Conservation (phyloP, 2,888 invertebrate species). For the Noctua pronuba region DNA sequence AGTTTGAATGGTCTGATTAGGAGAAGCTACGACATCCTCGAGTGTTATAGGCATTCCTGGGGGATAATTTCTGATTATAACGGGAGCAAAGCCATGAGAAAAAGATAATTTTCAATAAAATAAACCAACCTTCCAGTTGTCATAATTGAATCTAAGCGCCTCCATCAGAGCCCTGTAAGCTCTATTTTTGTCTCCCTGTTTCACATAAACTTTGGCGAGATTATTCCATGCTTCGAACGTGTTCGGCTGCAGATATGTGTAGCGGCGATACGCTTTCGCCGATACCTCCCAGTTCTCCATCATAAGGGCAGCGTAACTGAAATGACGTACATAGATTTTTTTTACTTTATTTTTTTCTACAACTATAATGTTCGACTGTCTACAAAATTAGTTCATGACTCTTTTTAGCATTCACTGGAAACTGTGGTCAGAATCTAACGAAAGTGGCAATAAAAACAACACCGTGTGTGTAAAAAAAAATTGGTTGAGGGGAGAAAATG, state of each 20-base stretch:
- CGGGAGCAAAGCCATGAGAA: neutral
- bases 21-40: neutral
- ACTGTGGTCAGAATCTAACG: neutral
- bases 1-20: neutral
- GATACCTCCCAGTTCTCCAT: slow-evolving; percentile 95
- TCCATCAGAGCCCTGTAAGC: slow-evolving; percentile 97
- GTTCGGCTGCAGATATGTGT: slow-evolving; percentile 96
- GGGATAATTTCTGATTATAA: neutral
- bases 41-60: neutral
- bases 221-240: slow-evolving; percentile 99
- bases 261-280: slow-evolving; percentile 95
- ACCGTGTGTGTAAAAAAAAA: neutral
- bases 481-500: neutral
- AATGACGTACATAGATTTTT: slow-evolving; percentile 13
- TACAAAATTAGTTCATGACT: neutral
- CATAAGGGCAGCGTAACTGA: slow-evolving; percentile 94
- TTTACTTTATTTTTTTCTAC: neutral
- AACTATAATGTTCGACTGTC: neutral
- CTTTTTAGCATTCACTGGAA: neutral
- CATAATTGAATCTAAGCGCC: slow-evolving; percentile 97
- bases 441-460: neutral
- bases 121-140: slow-evolving; percentile 95
- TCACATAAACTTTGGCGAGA: slow-evolving; percentile 97
- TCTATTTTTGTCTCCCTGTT: slow-evolving; percentile 95
- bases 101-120: neutral